These are phyloP conservation scores for Pseudochirops corinnae DNA, from an alignment of 2,797 vertebrate species.

Conservation along the genomic window DNA sequence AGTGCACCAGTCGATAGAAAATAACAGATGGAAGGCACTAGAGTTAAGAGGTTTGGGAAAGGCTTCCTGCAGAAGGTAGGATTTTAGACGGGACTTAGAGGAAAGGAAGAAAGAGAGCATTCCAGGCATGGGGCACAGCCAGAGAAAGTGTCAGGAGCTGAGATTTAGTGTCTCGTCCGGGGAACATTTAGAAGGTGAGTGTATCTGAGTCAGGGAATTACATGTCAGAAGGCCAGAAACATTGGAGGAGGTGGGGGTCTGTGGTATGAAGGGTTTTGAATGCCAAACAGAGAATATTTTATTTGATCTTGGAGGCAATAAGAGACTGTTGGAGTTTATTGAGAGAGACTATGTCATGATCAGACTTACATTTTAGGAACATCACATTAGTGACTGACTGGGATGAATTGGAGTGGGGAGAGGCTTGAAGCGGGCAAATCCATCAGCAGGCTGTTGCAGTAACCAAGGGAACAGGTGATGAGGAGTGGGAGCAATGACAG, in stretches of 20 bases:
- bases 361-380: too few species aligned
- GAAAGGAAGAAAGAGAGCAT: not conserved
- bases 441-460: too few species aligned
- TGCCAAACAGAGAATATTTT: too few species aligned
- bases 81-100: not conserved
- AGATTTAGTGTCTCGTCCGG: not conserved
- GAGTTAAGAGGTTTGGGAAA: not conserved
- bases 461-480: not conserved
- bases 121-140: not conserved
- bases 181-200: not conserved
- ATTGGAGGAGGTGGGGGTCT: not conserved
- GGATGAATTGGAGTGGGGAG: too few species aligned
- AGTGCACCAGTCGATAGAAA: not conserved
- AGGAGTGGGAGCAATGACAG: not conserved
- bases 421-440: not conserved
- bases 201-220: not conserved
- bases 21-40: not conserved
- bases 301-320: not conserved
- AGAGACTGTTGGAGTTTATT: not conserved
- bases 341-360: too few species aligned
- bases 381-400: not conserved
- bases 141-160: not conserved
- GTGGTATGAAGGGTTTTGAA: too few species aligned
- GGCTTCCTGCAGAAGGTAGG: not conserved
- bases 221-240: not conserved